Percentiles rank a stretch among this genome's conserved stretches.
phyloP scores from a whole-genome alignment of 2,888 invertebrate species.

The Drosophila recens region DNA sequence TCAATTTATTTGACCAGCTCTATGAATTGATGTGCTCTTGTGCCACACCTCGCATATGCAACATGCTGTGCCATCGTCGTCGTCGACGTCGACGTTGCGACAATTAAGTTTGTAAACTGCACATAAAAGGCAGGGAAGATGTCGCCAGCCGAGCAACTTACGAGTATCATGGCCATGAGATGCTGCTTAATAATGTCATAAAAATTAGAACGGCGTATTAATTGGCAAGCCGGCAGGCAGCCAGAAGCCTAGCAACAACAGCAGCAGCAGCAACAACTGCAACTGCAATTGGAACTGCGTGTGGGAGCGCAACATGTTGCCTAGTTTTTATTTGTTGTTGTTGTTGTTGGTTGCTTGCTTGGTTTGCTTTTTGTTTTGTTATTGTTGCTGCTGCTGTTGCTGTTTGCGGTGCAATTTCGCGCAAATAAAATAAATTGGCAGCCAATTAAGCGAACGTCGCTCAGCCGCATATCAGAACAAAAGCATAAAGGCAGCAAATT shows the following conservation, averaged over 20 bases:
- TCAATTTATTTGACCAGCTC: not conserved
- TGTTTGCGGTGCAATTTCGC: conserved; percentile 72
- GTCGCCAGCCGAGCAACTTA: conserved; percentile 53
- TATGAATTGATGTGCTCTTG: conserved; percentile 1
- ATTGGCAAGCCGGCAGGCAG: conserved; percentile 64
- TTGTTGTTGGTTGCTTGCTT: conserved; percentile 17
- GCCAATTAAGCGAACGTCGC: conserved; percentile 77
- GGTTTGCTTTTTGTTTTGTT: conserved; percentile 26
- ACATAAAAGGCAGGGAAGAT: conserved; percentile 76
- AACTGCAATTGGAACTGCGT: conserved; percentile 60
- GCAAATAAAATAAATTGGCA: conserved; percentile 80
- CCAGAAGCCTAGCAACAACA: conserved; percentile 9
- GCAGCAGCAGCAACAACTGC: conserved; percentile 1
- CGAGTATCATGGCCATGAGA: conserved; percentile 66
- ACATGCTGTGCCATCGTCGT: conserved; percentile 57
- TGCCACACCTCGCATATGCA: conserved; percentile 55
- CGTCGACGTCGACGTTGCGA: conserved; percentile 48
- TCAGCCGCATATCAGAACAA: conserved; percentile 72
- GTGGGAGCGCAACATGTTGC: conserved; percentile 80
- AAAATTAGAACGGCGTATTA: conserved; percentile 81
- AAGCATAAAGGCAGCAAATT: conserved; percentile 79
- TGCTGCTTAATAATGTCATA: conserved; percentile 80
- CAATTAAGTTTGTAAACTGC: conserved; percentile 78
- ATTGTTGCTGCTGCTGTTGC: conserved; percentile 24
- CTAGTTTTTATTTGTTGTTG: conserved; percentile 50